Percentiles rank a stretch among this genome's conserved stretches.
These are phyloP conservation scores for Verasper variegatus DNA, from an alignment of 2,113 vertebrate species.

Conservation along the genomic window DNA sequence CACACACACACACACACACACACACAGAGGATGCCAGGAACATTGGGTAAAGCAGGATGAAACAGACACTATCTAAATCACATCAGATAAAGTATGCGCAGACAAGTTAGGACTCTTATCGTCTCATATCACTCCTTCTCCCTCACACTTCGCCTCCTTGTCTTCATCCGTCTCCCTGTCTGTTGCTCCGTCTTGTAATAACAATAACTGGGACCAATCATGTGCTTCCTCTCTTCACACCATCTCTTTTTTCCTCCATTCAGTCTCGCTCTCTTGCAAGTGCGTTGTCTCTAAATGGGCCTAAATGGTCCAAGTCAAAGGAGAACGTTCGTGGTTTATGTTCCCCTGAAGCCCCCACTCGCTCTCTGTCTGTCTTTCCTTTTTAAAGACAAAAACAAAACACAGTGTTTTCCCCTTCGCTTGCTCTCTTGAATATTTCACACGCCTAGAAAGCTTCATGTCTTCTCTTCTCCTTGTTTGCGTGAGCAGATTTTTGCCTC, in stretches of 20 bases:
- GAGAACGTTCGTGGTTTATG: slow-evolving; percentile 61
- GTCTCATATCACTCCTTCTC: slow-evolving; percentile 46
- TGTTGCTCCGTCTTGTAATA: slow-evolving; percentile 29
- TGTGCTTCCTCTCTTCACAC: slow-evolving; percentile 25
- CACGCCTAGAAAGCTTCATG: slow-evolving; percentile 45
- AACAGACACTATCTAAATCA: slow-evolving; percentile 68
- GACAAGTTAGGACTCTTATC: slow-evolving; percentile 76
- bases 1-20: slow-evolving; percentile 5
- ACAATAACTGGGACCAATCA: slow-evolving; percentile 29
- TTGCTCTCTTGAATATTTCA: slow-evolving; percentile 69
- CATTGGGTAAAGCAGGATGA: slow-evolving; percentile 66
- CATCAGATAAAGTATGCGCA: slow-evolving; percentile 68
- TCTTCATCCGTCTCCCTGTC: slow-evolving; percentile 24
- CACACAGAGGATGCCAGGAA: slow-evolving; percentile 51
- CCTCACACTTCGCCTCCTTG: slow-evolving; percentile 14
- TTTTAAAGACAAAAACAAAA: slow-evolving; percentile 50
- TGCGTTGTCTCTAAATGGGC: slow-evolving; percentile 58
- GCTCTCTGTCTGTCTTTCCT: slow-evolving; percentile 21
- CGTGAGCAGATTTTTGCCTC: slow-evolving; percentile 10
- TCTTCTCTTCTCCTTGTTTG: slow-evolving; percentile 13
- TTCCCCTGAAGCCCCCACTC: slow-evolving; percentile 45
- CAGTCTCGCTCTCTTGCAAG: slow-evolving; percentile 44
- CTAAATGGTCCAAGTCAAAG: slow-evolving; percentile 60
- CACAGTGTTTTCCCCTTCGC: slow-evolving; percentile 12
- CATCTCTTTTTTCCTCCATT: slow-evolving; percentile 3